Base-by-base conservation (phyloP, 2,113 vertebrate genomes). In the Macrotus californicus region DNA sequence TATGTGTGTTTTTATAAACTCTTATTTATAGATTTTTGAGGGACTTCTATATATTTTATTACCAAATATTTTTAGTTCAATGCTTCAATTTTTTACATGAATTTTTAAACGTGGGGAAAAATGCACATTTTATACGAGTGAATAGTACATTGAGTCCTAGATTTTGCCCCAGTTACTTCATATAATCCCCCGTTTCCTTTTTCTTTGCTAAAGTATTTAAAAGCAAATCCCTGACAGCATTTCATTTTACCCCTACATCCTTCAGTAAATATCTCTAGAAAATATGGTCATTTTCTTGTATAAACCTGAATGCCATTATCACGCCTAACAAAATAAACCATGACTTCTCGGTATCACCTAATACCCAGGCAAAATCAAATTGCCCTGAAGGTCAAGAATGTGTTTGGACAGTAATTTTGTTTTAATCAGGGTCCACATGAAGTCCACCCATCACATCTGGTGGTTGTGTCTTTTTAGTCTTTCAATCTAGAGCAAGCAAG, bases 181-280 rank as follows among this genome's bases (percentile, higher is more conserved):
- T 72, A 21, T 56, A 81, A 86, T 70, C 22, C 77, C 22, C 8
- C 1, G 1, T 95, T 34, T 61, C 61, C 91, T 89, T 88, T 46
- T 89, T 91, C 73, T 89, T 92, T 72, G 50, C 34, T 76, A 11
- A 95, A 75, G 26, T 80, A 69, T 93, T 82, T 91, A 67, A 94
- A 80, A 80, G 43, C 70, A 90, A 56, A 64, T 88, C 31, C 61
- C 48, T 84, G 70, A 79, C 15, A 73, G 54, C 36, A 83, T 84
- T 52, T 79, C 29, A 76, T 93, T 88, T 86, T n/a, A 13, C n/a
- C 50, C 41, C 43, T 48, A 31, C 6, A 59, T 46, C 34, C 64
- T 75, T 85, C 11, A 72, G 26, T 84, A 89, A 94, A 70, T 29
- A 66, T 64, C 39, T 75, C 12, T 84, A 80, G 52, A 92, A 96